Evolutionary conservation across 2,888 invertebrate genomes (phyloP).

Genomic region (Lasioglossum leucozonium): DNA sequence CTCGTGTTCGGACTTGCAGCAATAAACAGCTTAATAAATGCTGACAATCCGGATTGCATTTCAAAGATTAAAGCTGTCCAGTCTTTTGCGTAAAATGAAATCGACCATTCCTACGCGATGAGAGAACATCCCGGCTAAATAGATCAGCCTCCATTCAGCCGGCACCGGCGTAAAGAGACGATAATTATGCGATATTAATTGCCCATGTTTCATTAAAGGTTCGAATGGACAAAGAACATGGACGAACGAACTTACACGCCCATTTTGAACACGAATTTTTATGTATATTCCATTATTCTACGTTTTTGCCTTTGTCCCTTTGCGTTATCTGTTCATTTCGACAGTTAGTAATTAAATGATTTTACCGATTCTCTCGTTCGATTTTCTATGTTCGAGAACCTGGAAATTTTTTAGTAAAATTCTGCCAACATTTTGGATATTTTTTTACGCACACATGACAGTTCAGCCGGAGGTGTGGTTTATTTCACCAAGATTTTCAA

Average conservation of each 20-base stretch:
- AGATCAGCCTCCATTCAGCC: constrained; percentile 1
- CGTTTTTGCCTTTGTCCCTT: background rate
- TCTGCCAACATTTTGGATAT: background rate
- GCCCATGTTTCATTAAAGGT: background rate
- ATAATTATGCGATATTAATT: constrained; percentile 18
- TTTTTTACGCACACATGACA: too few relatives aligned
- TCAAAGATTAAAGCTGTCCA: constrained; percentile 40
- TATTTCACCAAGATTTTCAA: background rate
- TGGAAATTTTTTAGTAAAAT: background rate
- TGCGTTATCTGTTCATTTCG: background rate
- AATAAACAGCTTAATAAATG: constrained; percentile 38
- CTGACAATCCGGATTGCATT: constrained; percentile 34
- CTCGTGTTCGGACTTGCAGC: background rate
- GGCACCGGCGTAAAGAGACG: background rate
- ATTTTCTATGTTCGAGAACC: background rate
- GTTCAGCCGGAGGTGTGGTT: background rate
- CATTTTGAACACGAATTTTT: background rate
- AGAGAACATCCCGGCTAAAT: background rate
- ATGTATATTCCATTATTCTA: background rate
- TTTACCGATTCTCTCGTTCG: background rate
- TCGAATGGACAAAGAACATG: background rate
- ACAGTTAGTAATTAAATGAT: background rate
- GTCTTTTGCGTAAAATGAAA: constrained; percentile 21
- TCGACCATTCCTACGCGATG: constrained; percentile 1
- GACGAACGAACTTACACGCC: constrained; percentile 7